Conservation (phyloP, 2,888 invertebrate genomes). For the Drosophila anomelani region DNA sequence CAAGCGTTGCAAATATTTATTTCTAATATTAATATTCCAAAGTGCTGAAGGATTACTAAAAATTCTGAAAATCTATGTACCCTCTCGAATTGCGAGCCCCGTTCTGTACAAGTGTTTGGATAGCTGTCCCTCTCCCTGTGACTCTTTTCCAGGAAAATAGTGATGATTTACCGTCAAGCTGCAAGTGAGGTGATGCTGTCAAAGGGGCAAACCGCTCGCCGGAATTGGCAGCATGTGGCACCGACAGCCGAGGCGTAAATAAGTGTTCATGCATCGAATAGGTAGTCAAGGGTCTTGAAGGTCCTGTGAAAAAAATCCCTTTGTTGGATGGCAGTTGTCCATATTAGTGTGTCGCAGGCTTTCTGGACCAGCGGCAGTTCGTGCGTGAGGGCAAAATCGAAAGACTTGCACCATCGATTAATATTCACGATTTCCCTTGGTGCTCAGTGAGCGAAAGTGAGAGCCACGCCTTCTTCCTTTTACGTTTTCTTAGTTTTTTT, state of each 20-base stretch:
- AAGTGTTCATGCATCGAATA: conserved; percentile 35
- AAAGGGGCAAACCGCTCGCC: conserved; percentile 43
- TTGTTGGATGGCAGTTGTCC: conserved; percentile 27
- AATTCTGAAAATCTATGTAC: not conserved
- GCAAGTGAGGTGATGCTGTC: conserved; percentile 53
- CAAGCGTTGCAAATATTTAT: not conserved
- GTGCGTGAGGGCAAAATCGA: conserved; percentile 26
- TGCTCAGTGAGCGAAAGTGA: conserved; percentile 28
- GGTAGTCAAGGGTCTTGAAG: not conserved
- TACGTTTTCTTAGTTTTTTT: not conserved
- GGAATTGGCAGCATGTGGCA: conserved; percentile 40
- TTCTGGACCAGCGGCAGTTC: conserved; percentile 19
- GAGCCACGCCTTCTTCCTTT: not conserved
- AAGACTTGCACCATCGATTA: conserved; percentile 38
- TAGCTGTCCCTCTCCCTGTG: not conserved
- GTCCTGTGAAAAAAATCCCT: conserved; percentile 1
- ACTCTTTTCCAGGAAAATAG: conserved; percentile 11
- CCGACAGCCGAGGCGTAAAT: conserved; percentile 45
- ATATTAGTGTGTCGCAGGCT: conserved; percentile 28
- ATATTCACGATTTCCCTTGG: conserved; percentile 30
- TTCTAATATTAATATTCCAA: not conserved
- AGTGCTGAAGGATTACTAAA: not conserved
- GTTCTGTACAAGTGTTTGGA: conserved; percentile 2
- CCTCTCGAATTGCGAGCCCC: not conserved
- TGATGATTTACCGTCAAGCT: conserved; percentile 57